These are phyloP conservation scores for Aegotheles bennettii DNA, from an alignment of 2,113 vertebrate genomes.

Conservation along the genomic window DNA sequence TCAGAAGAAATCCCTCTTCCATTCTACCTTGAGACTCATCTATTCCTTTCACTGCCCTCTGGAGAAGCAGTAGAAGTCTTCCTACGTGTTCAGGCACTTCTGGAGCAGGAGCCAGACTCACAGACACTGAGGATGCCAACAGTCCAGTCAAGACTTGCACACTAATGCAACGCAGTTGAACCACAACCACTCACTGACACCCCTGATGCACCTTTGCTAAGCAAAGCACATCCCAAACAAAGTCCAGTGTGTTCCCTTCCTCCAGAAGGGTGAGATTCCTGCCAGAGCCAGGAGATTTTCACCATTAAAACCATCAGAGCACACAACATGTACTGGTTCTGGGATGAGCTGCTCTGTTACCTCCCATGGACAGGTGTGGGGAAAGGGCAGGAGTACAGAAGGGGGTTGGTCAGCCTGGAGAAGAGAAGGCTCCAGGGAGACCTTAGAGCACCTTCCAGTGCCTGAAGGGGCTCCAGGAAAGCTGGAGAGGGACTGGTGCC, in stretches of 20 bases:
- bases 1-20: background rate
- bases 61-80: background rate
- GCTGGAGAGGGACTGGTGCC: too few species aligned
- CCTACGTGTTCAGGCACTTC: background rate
- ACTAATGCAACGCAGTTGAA: background rate
- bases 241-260: background rate
- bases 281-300: background rate
- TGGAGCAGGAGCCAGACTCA: background rate
- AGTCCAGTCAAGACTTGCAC: background rate
- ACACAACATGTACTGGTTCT: accelerated
- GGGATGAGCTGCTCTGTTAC: background rate
- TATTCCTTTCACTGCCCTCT: background rate
- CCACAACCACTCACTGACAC: background rate
- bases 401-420: too few species aligned
- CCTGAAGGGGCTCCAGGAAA: too few species aligned
- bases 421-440: too few species aligned
- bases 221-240: background rate
- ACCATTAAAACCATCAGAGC: background rate
- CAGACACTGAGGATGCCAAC: background rate
- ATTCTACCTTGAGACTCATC: background rate
- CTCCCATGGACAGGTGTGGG: accelerated
- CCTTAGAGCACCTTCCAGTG: too few species aligned
- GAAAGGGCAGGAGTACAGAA: background rate
- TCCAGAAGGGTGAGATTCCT: background rate
- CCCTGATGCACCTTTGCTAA: background rate